Evolutionary conservation across 2,113 vertebrate genomes (phyloP).

Genomic region (Syngnathus floridae): DNA sequence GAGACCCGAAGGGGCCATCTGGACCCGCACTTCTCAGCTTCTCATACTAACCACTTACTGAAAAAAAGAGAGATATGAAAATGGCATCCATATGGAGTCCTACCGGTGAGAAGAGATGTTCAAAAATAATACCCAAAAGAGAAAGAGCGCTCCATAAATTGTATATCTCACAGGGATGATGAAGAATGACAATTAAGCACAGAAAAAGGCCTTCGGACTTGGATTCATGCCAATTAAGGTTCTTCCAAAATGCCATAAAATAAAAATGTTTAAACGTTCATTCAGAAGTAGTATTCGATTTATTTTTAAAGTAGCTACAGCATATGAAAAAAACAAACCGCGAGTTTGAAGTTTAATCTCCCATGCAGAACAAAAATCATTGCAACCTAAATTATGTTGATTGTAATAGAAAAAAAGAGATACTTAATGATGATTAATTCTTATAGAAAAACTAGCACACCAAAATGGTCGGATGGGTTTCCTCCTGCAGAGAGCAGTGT

Average conservation of each 20-base stretch:
- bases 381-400: too few relatives aligned
- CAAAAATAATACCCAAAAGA: not conserved
- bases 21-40: not conserved
- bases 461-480: too few relatives aligned
- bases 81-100: not conserved
- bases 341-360: too few relatives aligned
- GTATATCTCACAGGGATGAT: not conserved
- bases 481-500: conserved; percentile 57
- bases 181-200: not conserved
- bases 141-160: not conserved
- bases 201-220: not conserved
- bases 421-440: too few relatives aligned
- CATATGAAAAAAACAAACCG: too few relatives aligned
- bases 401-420: too few relatives aligned
- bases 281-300: too few relatives aligned
- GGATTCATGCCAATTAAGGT: not conserved
- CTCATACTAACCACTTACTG: not conserved
- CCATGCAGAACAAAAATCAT: too few relatives aligned
- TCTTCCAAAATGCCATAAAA: not conserved
- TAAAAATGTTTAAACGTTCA: not conserved
- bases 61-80: not conserved
- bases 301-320: too few relatives aligned
- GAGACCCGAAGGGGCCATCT: not conserved
- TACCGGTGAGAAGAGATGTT: not conserved
- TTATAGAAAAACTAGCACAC: too few relatives aligned